These are phyloP conservation scores for Pycnonotus jocosus DNA, from an alignment of 2,113 vertebrate genomes.

Conservation along the genomic window DNA sequence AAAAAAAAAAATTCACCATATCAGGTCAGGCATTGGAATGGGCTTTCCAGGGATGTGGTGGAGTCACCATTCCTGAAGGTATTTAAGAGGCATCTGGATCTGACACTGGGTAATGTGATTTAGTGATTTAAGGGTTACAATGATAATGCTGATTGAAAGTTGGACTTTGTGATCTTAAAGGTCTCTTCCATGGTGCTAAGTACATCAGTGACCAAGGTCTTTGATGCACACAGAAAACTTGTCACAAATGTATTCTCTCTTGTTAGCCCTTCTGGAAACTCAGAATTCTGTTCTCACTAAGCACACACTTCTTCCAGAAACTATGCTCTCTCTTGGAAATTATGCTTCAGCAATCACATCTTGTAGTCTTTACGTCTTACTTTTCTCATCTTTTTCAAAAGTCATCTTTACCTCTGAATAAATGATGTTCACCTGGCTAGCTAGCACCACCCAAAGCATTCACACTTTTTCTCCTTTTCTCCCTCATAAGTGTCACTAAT, in stretches of 20 bases:
- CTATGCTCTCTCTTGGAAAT: neutral
- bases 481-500: neutral
- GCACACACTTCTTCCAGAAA: neutral
- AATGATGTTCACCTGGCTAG: neutral
- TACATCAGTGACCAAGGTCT: neutral
- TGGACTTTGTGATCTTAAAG: neutral
- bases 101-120: neutral
- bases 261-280: neutral
- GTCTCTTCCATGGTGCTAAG: neutral
- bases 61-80: neutral
- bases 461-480: neutral
- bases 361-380: neutral
- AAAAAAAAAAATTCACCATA: no score
- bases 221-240: neutral
- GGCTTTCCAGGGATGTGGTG: neutral
- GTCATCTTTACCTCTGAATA: neutral
- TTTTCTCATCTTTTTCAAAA: neutral
- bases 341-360: neutral
- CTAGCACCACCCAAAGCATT: neutral
- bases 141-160: neutral
- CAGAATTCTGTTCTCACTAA: neutral
- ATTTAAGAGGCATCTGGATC: neutral
- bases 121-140: neutral
- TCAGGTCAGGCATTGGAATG: neutral
- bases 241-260: neutral